These are phyloP conservation scores for Passer montanus DNA, from an alignment of 2,113 vertebrate genomes.

Conservation along the genomic window DNA sequence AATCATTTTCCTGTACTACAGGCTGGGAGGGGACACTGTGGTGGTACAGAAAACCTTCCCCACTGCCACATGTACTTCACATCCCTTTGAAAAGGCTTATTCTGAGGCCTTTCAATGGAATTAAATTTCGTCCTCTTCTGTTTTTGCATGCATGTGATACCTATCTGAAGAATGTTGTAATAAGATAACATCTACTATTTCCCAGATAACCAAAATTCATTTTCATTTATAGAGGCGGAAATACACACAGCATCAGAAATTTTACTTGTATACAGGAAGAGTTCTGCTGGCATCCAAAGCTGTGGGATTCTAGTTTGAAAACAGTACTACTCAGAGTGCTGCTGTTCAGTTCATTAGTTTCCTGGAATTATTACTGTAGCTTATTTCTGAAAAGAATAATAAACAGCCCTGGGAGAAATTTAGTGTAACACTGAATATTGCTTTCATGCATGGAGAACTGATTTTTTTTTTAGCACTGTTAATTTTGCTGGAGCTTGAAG, in stretches of 20 bases:
- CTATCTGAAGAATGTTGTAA: not conserved
- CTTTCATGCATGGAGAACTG: not conserved
- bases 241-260: not conserved
- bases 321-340: not conserved
- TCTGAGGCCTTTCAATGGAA: not conserved
- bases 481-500: not conserved
- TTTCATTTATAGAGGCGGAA: not conserved
- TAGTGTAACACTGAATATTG: not conserved
- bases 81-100: not conserved
- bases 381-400: constrained; percentile 60
- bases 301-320: constrained; percentile 15
- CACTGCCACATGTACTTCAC: not conserved
- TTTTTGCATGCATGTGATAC: not conserved
- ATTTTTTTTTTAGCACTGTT: not conserved
- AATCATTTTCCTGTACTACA: not conserved
- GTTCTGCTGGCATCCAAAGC: not conserved
- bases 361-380: constrained; percentile 50
- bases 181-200: not conserved
- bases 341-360: constrained; percentile 54
- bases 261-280: not conserved
- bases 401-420: constrained; percentile 34
- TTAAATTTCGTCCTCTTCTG: not conserved
- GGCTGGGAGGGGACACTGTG: not conserved
- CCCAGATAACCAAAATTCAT: not conserved
- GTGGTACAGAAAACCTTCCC: not conserved